These are phyloP conservation scores for Varecia variegata DNA, from an alignment of 2,797 vertebrate genomes.

Conservation along the genomic window DNA sequence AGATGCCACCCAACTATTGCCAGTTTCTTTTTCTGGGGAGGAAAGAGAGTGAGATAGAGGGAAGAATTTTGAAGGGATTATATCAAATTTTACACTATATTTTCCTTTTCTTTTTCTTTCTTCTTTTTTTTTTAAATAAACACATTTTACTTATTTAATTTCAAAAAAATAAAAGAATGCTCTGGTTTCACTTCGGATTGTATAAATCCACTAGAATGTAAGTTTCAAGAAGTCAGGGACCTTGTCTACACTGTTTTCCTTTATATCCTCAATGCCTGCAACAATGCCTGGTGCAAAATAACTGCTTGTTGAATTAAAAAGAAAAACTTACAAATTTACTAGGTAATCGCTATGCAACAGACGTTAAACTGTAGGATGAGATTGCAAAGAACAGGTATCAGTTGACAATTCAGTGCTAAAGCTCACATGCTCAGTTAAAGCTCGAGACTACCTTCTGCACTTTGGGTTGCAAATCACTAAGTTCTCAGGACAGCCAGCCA, in stretches of 20 bases:
- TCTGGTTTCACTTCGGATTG: too few relatives aligned
- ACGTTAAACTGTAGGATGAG: neutral
- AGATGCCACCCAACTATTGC: neutral
- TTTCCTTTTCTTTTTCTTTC: too few relatives aligned
- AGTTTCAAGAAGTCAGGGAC: neutral
- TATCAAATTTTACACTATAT: neutral
- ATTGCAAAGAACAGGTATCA: neutral
- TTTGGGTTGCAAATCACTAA: neutral
- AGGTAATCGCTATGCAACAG: neutral
- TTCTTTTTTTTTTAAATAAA: too few relatives aligned
- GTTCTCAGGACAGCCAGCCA: neutral
- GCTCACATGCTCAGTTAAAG: neutral
- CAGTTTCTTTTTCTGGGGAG: neutral
- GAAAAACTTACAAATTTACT: neutral
- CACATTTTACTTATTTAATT: too few relatives aligned
- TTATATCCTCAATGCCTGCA: neutral
- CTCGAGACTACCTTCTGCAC: neutral
- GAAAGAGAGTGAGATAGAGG: neutral
- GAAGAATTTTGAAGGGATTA: neutral
- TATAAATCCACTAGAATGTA: neutral
- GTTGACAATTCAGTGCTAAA: neutral
- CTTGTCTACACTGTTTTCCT: neutral
- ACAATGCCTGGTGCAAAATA: neutral
- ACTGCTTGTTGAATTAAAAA: neutral
- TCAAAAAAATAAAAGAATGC: too few relatives aligned